Base-by-base conservation (phyloP, 2,113 vertebrate genomes). In the Dicaeum eximium region DNA sequence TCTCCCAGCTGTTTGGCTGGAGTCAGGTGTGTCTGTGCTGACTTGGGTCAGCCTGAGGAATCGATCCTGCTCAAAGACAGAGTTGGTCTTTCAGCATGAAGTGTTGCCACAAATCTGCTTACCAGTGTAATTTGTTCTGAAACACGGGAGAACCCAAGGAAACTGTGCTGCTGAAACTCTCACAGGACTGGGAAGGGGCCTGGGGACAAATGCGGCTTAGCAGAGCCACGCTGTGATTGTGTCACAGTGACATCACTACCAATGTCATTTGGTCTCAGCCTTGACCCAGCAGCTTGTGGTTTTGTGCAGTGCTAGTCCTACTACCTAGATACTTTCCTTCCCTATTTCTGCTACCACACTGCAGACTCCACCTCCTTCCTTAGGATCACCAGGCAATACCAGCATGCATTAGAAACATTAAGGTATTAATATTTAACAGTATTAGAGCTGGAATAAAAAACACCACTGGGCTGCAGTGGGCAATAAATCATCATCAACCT, bases 401-500 rank as follows among this genome's bases (percentile, higher is more conserved):
- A 93, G 44, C 61, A 93, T 45, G 35, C 70, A 77, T 88, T 78
- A 80, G 85, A 90, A 93, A 94, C 74, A 85, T 87, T 88, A 91
- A 85, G 31, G 44, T 88, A 95, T 96, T 95, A 94, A 90, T 95
- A 92, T 95, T 96, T 95, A 93, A 62, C 54, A 80, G 23, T 53
- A 91, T 93, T 93, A 92, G 74, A 91, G 80, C 42, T 70, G 19
- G 45, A 88, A 86, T 48, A 22, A 91, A 85, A 95, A 70, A 0
- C 69, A 92, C 60, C 89, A 67, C 44, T 67, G 80, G 20, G 61
- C 27, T 89, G 51, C 33, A 62, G 47, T 31, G 51, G 57, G 71
- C 10, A 73, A 95, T 96, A 96, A 96, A 96, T 97, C 90, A 93
- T 84, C 72, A 86, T 78, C 81, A 94, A 64, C 44, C 65, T 95